Percentiles rank a stretch among this genome's conserved stretches.
These are phyloP conservation scores for Illadopsis cleaveri DNA, from an alignment of 2,113 vertebrate species.

Conservation along the genomic window DNA sequence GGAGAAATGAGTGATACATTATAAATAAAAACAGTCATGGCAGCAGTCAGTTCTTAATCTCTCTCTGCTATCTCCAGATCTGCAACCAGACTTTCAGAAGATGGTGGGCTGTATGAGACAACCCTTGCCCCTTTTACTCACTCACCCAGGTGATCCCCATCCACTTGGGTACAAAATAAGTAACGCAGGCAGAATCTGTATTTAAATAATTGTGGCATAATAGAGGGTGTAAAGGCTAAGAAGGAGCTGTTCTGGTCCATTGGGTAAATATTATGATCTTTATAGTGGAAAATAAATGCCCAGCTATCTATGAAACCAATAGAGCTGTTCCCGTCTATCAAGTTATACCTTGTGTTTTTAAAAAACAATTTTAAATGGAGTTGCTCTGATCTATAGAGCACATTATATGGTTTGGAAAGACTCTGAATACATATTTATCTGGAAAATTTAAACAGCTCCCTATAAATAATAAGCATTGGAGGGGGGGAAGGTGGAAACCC, in stretches of 20 bases:
- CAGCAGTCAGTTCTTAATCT: neutral
- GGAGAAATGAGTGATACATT: neutral
- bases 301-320: slow-evolving; percentile 49
- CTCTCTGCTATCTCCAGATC: neutral
- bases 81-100: neutral
- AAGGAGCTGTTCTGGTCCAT: slow-evolving; percentile 63
- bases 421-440: slow-evolving; percentile 19
- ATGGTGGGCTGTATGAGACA: slow-evolving; percentile 2
- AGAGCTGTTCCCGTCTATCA: slow-evolving; percentile 53
- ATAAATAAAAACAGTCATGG: slow-evolving; percentile 34
- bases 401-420: slow-evolving; percentile 13
- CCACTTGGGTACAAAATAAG: slow-evolving; percentile 23
- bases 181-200: slow-evolving; percentile 12
- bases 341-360: slow-evolving; percentile 39
- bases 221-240: slow-evolving; percentile 56
- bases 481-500: neutral
- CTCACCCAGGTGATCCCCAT: slow-evolving; percentile 23
- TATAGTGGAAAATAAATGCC: slow-evolving; percentile 60
- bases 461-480: neutral
- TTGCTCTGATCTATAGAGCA: slow-evolving; percentile 22
- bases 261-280: slow-evolving; percentile 58
- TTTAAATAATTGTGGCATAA: slow-evolving; percentile 65
- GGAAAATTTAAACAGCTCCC: neutral
- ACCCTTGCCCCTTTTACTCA: slow-evolving; percentile 18
- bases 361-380: slow-evolving; percentile 42